Percentiles rank a stretch among this genome's conserved stretches.
phyloP scores from a whole-genome alignment of 2,113 vertebrate species.

The Struthio camelus region DNA sequence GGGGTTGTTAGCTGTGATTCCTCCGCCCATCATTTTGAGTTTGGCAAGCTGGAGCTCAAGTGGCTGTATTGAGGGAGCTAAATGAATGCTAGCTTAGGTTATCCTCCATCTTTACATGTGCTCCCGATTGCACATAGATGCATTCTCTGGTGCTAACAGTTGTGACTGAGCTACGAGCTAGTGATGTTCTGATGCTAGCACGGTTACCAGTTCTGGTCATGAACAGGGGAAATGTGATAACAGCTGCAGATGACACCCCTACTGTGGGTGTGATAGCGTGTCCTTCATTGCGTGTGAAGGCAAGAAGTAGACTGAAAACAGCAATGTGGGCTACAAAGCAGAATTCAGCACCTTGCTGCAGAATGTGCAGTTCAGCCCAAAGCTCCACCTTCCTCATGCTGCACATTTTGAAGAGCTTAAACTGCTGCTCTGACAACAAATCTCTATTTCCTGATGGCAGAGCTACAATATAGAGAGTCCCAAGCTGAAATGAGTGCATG shows the following conservation, averaged over 20 bases:
- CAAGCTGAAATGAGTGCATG: not conserved
- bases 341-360: not conserved
- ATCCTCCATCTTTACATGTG: not conserved
- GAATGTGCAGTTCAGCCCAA: not conserved
- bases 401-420: not conserved
- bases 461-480: not conserved
- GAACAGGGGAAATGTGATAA: not conserved
- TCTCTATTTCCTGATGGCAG: not conserved
- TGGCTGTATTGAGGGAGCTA: not conserved
- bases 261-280: not conserved
- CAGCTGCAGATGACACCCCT: not conserved
- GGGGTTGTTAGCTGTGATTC: not conserved
- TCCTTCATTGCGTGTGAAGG: rapidly evolving
- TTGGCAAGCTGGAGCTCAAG: not conserved
- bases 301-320: not conserved
- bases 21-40: not conserved
- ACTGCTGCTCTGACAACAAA: not conserved
- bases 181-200: not conserved
- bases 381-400: not conserved
- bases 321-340: not conserved
- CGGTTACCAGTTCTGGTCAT: not conserved
- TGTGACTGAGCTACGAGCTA: not conserved
- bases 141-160: not conserved
- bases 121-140: not conserved
- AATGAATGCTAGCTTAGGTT: rapidly evolving